phyloP scores from a whole-genome alignment of 2,888 invertebrate species.

The Hartigia nigra region DNA sequence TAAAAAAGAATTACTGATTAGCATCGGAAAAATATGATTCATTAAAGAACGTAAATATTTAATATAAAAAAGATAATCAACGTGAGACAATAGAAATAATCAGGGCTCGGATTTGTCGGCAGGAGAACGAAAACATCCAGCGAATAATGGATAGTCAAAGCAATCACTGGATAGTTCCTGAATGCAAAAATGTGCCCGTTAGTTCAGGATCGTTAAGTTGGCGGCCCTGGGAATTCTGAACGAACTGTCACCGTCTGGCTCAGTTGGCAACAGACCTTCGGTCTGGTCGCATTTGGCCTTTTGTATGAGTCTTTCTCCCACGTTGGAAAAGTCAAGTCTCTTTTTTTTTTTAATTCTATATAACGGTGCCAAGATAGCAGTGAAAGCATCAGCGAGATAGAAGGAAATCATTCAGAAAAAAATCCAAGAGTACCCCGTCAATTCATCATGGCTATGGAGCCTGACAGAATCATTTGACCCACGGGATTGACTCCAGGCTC shows the following conservation, averaged over 20 bases:
- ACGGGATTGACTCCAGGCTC: slow-evolving; percentile 57
- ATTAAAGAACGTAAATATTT: not conserved
- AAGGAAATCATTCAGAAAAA: not conserved
- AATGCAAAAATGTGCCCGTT: not conserved
- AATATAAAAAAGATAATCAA: not conserved
- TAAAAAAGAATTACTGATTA: not conserved
- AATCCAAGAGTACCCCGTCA: slow-evolving; percentile 18
- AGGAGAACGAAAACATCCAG: not conserved
- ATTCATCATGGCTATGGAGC: slow-evolving; percentile 43
- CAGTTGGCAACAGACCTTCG: slow-evolving; percentile 65
- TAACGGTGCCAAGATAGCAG: not conserved
- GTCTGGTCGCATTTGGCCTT: slow-evolving; percentile 34
- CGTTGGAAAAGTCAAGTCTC: not conserved
- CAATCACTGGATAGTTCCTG: not conserved
- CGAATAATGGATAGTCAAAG: not conserved
- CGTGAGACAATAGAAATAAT: not conserved
- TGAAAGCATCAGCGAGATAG: not conserved
- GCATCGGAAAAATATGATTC: not conserved
- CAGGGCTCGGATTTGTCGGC: not conserved
- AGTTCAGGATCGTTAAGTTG: slow-evolving; percentile 21
- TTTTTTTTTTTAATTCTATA: not conserved
- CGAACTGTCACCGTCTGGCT: slow-evolving; percentile 54
- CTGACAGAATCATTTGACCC: slow-evolving; percentile 59
- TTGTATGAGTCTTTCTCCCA: not conserved
- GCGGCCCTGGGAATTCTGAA: slow-evolving; percentile 27